Percentiles rank a stretch among this genome's conserved stretches.
These are phyloP conservation scores for Dinomys branickii DNA, from an alignment of 2,113 vertebrate species.

Conservation along the genomic window DNA sequence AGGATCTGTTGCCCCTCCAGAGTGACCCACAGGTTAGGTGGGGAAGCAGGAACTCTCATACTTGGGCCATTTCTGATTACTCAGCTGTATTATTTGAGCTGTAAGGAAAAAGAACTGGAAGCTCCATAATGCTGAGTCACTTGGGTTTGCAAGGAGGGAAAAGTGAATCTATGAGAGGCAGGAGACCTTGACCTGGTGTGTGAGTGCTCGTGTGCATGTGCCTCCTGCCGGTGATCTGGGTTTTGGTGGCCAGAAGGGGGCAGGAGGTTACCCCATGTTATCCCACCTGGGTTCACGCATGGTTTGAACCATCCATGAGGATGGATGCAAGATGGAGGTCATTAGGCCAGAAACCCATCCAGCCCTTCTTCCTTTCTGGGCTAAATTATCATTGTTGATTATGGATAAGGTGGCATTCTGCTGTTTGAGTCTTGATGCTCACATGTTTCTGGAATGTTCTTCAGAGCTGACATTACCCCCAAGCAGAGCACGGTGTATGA, in stretches of 20 bases:
- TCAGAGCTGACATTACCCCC: neutral
- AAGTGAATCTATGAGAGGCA: neutral
- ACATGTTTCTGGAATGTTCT: slow-evolving; percentile 28
- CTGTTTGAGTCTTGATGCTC: neutral
- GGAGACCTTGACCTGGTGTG: too few relatives aligned
- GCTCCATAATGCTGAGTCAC: slow-evolving; percentile 54
- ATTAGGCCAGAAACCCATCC: neutral
- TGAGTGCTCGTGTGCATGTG: neutral
- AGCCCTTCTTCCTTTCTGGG: neutral
- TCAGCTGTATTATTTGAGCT: slow-evolving; percentile 37
- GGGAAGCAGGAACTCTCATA: neutral
- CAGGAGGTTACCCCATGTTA: neutral
- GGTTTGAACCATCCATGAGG: neutral
- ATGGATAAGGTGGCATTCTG: neutral
- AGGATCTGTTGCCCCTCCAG: neutral
- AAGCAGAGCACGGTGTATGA: neutral
- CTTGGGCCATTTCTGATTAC: slow-evolving; percentile 15
- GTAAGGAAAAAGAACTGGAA: slow-evolving; percentile 16
- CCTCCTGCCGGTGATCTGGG: neutral
- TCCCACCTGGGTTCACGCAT: neutral
- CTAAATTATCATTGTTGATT: neutral
- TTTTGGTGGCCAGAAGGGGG: fast-evolving
- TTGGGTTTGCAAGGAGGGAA: neutral
- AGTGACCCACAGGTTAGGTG: neutral
- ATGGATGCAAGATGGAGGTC: too few relatives aligned